Percentiles rank a stretch among this genome's conserved stretches.
phyloP scores from a whole-genome alignment of 2,888 invertebrate genomes.

The Pteria penguin region DNA sequence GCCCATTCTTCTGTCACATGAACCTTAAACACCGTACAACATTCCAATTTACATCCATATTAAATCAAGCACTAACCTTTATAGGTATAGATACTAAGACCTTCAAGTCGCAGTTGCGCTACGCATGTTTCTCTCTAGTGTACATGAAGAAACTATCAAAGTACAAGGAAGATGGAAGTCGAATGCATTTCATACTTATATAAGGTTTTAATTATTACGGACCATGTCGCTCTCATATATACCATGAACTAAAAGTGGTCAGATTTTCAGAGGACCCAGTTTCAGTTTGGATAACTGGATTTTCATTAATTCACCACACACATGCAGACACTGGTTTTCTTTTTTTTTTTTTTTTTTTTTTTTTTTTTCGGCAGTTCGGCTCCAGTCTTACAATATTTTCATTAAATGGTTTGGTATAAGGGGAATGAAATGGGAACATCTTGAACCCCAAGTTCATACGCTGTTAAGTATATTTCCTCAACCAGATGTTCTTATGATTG shows the following conservation, averaged over 20 bases:
- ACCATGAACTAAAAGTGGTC: not conserved
- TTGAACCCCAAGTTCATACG: not conserved
- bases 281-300: not conserved
- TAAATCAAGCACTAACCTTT: slow-evolving; percentile 7
- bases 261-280: not conserved
- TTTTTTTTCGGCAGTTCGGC: too few species aligned
- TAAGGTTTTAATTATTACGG: too few species aligned
- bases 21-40: slow-evolving; percentile 1
- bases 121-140: not conserved
- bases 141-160: slow-evolving; percentile 15
- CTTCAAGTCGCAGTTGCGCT: slow-evolving; percentile 29
- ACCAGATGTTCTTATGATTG: not conserved
- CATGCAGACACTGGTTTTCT: not conserved
- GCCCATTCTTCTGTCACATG: slow-evolving; percentile 5
- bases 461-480: not conserved
- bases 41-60: slow-evolving; percentile 5
- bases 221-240: too few species aligned
- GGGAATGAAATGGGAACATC: not conserved
- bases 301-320: not conserved
- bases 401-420: not conserved
- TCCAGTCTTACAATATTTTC: not conserved
- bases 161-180: slow-evolving; percentile 25
- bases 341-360: not conserved
- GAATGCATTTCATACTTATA: slow-evolving; percentile 20
- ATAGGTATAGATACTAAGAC: not conserved